phyloP scores from a whole-genome alignment of 2,797 vertebrate genomes.

The Halcyon smyrnensis region DNA sequence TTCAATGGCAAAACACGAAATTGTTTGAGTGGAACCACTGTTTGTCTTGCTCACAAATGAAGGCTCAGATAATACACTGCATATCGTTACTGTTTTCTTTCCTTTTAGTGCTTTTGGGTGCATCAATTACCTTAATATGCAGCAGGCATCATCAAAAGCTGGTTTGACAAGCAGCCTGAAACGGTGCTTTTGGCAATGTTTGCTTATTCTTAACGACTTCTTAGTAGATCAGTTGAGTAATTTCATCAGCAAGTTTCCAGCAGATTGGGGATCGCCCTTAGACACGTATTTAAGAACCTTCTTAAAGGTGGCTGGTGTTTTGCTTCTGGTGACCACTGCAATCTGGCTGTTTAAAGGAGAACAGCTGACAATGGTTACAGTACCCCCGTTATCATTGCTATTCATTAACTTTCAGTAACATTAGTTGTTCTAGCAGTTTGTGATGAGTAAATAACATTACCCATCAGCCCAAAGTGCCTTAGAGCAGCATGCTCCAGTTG shows the following conservation, averaged over 20 bases:
- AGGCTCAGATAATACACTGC: background rate
- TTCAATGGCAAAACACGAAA: background rate
- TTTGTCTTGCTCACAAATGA: conserved; percentile 15
- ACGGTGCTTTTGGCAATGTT: background rate
- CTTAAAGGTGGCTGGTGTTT: background rate
- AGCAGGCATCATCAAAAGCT: background rate
- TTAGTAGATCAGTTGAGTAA: conserved; percentile 15
- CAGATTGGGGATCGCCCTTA: background rate
- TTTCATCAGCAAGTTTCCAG: conserved; percentile 30
- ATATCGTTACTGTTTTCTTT: background rate
- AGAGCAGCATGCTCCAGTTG: background rate
- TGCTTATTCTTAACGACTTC: background rate
- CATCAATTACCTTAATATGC: background rate
- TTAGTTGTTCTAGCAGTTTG: background rate
- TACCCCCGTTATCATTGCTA: background rate
- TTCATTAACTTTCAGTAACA: background rate
- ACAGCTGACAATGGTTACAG: background rate
- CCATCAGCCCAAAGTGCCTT: background rate
- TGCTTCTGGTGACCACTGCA: background rate
- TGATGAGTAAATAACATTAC: background rate
- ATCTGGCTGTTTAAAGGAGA: background rate
- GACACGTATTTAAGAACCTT: background rate
- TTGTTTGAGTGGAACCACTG: background rate
- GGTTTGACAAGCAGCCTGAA: background rate
- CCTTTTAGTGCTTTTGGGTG: background rate